Conservation (phyloP, 2,888 invertebrate species). For the Diogma glabrata region DNA sequence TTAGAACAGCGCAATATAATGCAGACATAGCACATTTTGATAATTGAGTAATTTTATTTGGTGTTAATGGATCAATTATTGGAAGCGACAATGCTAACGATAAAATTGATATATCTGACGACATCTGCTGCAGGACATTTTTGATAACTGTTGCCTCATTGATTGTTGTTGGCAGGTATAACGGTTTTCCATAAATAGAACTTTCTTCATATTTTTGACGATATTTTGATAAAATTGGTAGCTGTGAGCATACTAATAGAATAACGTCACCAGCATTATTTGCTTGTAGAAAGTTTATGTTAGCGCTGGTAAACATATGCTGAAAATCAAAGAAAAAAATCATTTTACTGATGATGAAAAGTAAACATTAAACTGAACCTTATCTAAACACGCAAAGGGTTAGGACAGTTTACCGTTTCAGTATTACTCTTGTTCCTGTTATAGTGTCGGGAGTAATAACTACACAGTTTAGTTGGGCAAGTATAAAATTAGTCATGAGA, state of each 20-base stretch:
- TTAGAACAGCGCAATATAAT: constrained; percentile 65
- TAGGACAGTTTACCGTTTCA: too few relatives aligned
- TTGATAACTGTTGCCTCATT: constrained; percentile 63
- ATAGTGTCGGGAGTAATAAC: too few relatives aligned
- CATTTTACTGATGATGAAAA: too few relatives aligned
- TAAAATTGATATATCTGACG: constrained; percentile 70
- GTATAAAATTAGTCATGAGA: too few relatives aligned
- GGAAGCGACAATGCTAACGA: constrained; percentile 75
- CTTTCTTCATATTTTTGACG: constrained; percentile 40
- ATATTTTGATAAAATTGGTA: constrained; percentile 50
- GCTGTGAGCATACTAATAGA: constrained; percentile 66
- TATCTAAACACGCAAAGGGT: too few relatives aligned
- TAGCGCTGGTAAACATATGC: constrained; percentile 68
- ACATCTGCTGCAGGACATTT: constrained; percentile 58
- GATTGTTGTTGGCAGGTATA: constrained; percentile 53
- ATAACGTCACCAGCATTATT: constrained; percentile 72
- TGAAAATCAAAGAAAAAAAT: constrained; percentile 34
- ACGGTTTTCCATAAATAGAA: constrained; percentile 48
- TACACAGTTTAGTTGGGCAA: too few relatives aligned
- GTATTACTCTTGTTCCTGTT: too few relatives aligned
- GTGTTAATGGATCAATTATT: constrained; percentile 75
- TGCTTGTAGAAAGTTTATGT: constrained; percentile 65
- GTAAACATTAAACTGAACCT: too few relatives aligned
- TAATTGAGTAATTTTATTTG: constrained; percentile 69
- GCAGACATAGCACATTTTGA: constrained; percentile 74